Evolutionary conservation across 2,888 invertebrate genomes (phyloP).

Genomic region (Lepidochrysops patricia): DNA sequence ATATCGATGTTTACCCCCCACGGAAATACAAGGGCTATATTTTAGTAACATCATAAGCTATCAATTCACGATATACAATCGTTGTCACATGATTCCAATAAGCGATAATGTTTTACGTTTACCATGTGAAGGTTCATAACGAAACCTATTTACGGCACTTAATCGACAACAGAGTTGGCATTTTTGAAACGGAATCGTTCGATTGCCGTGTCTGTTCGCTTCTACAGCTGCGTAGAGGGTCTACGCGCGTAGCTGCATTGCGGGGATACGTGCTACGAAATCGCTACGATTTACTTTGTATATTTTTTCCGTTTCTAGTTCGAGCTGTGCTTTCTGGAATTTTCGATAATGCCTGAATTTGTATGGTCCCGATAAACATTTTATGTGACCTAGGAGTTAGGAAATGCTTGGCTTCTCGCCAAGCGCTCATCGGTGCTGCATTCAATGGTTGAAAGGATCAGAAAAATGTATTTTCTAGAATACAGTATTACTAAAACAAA

Average conservation of each 20-base stretch:
- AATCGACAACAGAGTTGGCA: background rate
- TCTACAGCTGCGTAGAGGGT: background rate
- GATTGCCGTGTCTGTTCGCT: background rate
- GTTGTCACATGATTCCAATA: background rate
- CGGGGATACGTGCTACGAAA: conserved; percentile 1
- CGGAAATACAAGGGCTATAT: no score
- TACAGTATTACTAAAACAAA: background rate
- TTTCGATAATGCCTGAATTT: background rate
- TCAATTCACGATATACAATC: background rate
- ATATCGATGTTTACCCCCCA: no score
- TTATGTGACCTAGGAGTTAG: background rate
- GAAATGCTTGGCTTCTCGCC: background rate
- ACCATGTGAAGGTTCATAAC: conserved; percentile 2
- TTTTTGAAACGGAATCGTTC: conserved; percentile 3
- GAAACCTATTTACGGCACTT: background rate
- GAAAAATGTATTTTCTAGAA: background rate
- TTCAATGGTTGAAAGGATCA: background rate
- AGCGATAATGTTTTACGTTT: background rate
- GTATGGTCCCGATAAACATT: background rate
- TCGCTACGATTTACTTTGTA: background rate
- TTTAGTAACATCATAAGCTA: background rate
- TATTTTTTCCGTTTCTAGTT: background rate
- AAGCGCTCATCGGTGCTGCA: background rate
- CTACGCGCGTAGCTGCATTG: conserved; percentile 11
- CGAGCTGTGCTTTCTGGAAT: background rate